These are phyloP conservation scores for Athetis lepigone DNA, from an alignment of 2,888 invertebrate species.

Conservation along the genomic window DNA sequence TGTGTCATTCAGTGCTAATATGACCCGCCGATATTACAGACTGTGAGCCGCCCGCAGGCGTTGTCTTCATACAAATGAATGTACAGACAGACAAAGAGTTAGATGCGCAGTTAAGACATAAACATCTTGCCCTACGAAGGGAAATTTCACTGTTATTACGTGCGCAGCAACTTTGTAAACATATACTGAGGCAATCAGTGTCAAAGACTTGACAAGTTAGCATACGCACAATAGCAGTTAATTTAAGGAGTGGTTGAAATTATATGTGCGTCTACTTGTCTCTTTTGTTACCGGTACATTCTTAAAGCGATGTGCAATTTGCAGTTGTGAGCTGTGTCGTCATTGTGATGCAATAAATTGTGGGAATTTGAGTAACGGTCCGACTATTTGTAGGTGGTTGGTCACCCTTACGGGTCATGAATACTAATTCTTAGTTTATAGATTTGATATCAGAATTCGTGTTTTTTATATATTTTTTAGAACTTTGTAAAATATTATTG, in stretches of 20 bases:
- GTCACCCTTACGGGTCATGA: slow-evolving; percentile 47
- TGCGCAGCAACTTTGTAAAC: neutral
- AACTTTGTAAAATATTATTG: neutral
- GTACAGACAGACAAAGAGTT: slow-evolving; percentile 39
- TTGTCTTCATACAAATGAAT: slow-evolving; percentile 83
- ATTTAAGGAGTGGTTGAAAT: neutral
- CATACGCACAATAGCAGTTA: neutral
- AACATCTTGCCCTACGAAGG: neutral
- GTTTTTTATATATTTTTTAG: neutral
- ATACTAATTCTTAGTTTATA: slow-evolving; percentile 28
- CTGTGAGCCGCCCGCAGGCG: slow-evolving; percentile 73
- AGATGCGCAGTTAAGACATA: neutral
- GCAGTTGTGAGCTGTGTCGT: slow-evolving; percentile 69
- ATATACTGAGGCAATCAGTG: no score
- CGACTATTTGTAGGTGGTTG: slow-evolving; percentile 37
- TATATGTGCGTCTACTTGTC: neutral
- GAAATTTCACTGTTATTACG: neutral
- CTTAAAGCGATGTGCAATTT: slow-evolving; percentile 64
- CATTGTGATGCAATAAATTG: slow-evolving; percentile 65
- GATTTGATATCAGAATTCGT: slow-evolving; percentile 18
- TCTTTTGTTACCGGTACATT: slow-evolving; percentile 57
- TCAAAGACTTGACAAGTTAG: neutral
- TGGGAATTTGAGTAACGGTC: slow-evolving; percentile 55
- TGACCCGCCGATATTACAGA: slow-evolving; percentile 80
- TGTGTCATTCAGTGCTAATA: slow-evolving; percentile 80